Conservation (phyloP, 2,888 invertebrate genomes). For the Clepsis dumicolana region DNA sequence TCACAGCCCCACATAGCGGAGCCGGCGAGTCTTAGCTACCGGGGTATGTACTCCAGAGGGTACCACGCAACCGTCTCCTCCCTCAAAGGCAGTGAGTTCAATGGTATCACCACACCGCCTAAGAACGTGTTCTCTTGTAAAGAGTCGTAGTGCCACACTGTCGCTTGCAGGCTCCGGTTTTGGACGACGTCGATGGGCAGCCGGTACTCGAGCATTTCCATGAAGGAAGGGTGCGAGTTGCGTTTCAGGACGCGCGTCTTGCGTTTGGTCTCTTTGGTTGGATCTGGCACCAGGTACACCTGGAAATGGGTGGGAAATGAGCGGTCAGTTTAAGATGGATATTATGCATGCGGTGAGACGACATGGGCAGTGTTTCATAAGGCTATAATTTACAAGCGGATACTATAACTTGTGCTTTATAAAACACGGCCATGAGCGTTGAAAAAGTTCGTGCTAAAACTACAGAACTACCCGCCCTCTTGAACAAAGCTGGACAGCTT, state of each 20-base stretch:
- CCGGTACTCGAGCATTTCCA: slow-evolving; percentile 98
- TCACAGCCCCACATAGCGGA: slow-evolving; percentile 66
- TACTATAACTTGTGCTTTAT: too few species aligned
- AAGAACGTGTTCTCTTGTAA: slow-evolving; percentile 97
- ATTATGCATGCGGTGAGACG: too few species aligned
- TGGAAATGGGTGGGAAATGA: slow-evolving; percentile 49
- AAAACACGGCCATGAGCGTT: too few species aligned
- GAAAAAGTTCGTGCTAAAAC: too few species aligned
- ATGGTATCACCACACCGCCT: slow-evolving; percentile 94
- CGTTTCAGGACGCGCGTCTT: slow-evolving; percentile 97
- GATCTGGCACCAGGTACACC: slow-evolving; percentile 96
- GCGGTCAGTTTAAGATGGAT: not conserved
- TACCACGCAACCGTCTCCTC: slow-evolving; percentile 96
- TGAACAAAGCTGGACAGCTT: too few species aligned
- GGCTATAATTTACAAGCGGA: too few species aligned
- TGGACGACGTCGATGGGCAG: slow-evolving; percentile 93
- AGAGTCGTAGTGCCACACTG: slow-evolving; percentile 97
- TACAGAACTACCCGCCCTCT: too few species aligned
- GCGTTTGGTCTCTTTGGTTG: slow-evolving; percentile 96
- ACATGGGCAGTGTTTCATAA: too few species aligned
- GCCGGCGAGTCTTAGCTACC: slow-evolving; percentile 74
- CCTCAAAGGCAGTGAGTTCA: slow-evolving; percentile 90
- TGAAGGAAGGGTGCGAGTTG: slow-evolving; percentile 98
- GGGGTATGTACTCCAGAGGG: slow-evolving; percentile 87
- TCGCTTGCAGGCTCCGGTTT: slow-evolving; percentile 93